Percentiles rank a stretch among this genome's conserved stretches.
phyloP scores from a whole-genome alignment of 2,113 vertebrate genomes.

The Peromyscus polionotus region DNA sequence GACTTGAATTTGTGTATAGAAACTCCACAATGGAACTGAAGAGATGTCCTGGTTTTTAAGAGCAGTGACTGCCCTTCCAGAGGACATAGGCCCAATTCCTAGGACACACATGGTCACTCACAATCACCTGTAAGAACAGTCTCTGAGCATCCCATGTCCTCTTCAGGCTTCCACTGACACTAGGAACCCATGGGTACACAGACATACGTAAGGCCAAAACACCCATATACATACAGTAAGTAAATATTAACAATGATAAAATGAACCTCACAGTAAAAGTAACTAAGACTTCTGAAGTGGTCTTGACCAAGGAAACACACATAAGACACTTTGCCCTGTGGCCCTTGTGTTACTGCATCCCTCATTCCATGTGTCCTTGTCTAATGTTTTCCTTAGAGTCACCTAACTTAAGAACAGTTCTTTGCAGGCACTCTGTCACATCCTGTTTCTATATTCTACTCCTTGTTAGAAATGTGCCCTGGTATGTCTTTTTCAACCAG shows the following conservation, averaged over 20 bases:
- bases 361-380: neutral
- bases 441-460: neutral
- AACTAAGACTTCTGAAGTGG: neutral
- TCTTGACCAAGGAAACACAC: neutral
- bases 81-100: neutral
- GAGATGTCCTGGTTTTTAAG: neutral
- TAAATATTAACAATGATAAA: neutral
- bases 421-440: neutral
- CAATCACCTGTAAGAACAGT: neutral
- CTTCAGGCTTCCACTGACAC: neutral
- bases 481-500: neutral
- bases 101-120: neutral
- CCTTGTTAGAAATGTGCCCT: neutral
- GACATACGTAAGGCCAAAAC: neutral
- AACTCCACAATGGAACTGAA: neutral
- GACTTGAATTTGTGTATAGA: neutral
- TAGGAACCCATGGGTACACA: neutral
- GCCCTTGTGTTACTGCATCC: neutral
- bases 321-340: neutral
- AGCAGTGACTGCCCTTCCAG: neutral
- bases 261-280: neutral
- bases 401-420: accelerated
- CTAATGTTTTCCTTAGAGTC: neutral
- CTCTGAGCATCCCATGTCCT: no score
- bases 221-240: accelerated